phyloP scores from a whole-genome alignment of 2,113 vertebrate species.

The Accipiter virgatus region DNA sequence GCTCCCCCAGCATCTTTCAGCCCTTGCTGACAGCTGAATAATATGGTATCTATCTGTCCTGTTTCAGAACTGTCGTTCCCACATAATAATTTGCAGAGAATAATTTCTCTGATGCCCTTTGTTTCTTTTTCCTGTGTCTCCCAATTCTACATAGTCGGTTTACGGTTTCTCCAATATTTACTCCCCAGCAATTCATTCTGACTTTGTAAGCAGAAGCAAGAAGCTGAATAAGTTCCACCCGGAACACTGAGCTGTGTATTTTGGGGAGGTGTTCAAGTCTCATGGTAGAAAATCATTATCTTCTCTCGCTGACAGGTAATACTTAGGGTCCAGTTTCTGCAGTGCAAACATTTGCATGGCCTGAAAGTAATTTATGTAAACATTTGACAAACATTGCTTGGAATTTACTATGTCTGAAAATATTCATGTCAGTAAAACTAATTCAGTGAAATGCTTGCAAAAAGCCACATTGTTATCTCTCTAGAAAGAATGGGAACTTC shows the following conservation, averaged over 20 bases:
- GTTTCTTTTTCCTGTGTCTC: neutral
- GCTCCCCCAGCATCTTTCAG: neutral
- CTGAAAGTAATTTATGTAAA: neutral
- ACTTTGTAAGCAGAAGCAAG: neutral
- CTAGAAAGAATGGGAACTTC: neutral
- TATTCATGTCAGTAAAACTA: neutral
- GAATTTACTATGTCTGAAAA: neutral
- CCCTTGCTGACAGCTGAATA: slow-evolving; percentile 35
- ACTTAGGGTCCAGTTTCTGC: neutral
- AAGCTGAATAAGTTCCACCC: neutral
- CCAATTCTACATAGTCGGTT: neutral
- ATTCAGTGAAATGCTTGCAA: neutral
- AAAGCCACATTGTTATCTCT: neutral
- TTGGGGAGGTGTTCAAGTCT: neutral
- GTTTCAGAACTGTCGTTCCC: neutral
- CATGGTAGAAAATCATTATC: neutral
- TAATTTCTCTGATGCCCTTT: neutral
- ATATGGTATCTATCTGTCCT: neutral
- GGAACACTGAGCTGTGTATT: neutral
- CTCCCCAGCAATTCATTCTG: neutral
- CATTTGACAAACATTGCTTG: neutral
- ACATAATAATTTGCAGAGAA: neutral
- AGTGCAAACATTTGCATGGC: neutral
- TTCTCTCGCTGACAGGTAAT: slow-evolving; percentile 3
- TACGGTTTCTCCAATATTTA: neutral